Evolutionary conservation across 2,888 invertebrate genomes (phyloP).

Genomic region (Agonopterix arenella): DNA sequence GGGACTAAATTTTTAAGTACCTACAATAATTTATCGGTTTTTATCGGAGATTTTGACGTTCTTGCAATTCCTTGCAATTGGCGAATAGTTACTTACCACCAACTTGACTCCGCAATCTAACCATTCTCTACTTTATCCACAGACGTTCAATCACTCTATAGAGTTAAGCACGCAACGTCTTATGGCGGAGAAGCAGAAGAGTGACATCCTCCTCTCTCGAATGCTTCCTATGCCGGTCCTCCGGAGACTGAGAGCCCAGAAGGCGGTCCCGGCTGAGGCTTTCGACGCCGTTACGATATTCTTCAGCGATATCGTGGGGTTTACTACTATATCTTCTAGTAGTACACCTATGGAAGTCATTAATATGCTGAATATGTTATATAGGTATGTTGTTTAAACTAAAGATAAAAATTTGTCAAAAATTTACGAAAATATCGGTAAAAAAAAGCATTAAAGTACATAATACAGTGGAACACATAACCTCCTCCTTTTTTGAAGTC

Average conservation of each 20-base stretch:
- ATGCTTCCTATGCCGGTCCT: constrained; percentile 78
- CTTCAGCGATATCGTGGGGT: constrained; percentile 84
- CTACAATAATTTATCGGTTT: no score
- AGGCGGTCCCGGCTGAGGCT: constrained; percentile 79
- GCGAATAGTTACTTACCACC: no score
- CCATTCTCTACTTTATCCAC: constrained; percentile 8
- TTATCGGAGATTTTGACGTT: no score
- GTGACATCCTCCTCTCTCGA: constrained; percentile 73
- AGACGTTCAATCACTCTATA: constrained; percentile 68
- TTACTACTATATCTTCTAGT: constrained; percentile 78
- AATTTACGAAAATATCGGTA: no score
- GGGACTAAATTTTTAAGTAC: no score
- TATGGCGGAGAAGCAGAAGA: constrained; percentile 74
- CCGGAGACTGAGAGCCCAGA: constrained; percentile 67
- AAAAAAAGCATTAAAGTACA: no score
- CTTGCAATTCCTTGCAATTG: no score
- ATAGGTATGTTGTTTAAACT: constrained; percentile 45
- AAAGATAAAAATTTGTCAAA: no score
- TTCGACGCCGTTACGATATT: constrained; percentile 83
- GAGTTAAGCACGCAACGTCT: constrained; percentile 67
- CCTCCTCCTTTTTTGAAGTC: no score
- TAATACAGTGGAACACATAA: no score
- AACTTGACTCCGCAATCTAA: neutral
- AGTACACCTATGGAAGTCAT: constrained; percentile 81
- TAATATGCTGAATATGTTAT: constrained; percentile 83